Evolutionary conservation across 2,888 invertebrate species (phyloP).

Genomic region (Lasioglossum calceatum): DNA sequence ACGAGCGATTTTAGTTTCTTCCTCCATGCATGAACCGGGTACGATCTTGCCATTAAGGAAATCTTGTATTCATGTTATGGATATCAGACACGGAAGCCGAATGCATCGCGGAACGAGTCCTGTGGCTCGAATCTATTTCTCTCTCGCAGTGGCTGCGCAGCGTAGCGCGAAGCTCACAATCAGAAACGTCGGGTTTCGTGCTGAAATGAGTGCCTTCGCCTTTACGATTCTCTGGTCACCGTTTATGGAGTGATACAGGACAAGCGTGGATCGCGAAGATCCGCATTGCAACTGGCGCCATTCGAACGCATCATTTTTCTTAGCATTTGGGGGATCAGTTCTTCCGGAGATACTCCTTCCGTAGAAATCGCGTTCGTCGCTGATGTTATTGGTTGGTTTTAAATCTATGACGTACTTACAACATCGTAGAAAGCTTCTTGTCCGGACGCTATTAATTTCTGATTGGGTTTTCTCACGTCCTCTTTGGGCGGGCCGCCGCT

Average conservation of each 20-base stretch:
- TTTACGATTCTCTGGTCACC: constrained; percentile 21
- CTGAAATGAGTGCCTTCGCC: constrained; percentile 26
- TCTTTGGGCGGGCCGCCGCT: constrained; percentile 13
- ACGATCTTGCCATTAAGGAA: not conserved
- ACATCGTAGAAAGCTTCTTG: constrained; percentile 43
- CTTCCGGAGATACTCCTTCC: no score
- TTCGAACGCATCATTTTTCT: constrained; percentile 12
- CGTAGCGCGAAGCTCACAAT: constrained; percentile 42
- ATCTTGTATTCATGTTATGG: constrained; percentile 41
- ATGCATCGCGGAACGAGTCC: constrained; percentile 46
- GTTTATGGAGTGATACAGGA: constrained; percentile 28
- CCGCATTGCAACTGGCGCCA: not conserved
- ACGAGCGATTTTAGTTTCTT: constrained; percentile 1
- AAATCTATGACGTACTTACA: not conserved
- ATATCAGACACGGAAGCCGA: constrained; percentile 43
- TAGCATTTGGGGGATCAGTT: not conserved
- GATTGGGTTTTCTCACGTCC: constrained; percentile 40
- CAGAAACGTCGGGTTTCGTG: constrained; percentile 30
- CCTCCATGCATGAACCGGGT: not conserved
- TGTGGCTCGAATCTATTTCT: constrained; percentile 35
- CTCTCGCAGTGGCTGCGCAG: constrained; percentile 31
- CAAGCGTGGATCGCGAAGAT: constrained; percentile 31
- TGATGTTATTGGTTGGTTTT: constrained; percentile 11
- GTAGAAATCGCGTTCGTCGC: constrained; percentile 38
- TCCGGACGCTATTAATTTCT: constrained; percentile 46